Percentiles rank a stretch among this genome's conserved stretches.
These are phyloP conservation scores for Epirrita christyi DNA, from an alignment of 2,888 invertebrate genomes.

Conservation along the genomic window DNA sequence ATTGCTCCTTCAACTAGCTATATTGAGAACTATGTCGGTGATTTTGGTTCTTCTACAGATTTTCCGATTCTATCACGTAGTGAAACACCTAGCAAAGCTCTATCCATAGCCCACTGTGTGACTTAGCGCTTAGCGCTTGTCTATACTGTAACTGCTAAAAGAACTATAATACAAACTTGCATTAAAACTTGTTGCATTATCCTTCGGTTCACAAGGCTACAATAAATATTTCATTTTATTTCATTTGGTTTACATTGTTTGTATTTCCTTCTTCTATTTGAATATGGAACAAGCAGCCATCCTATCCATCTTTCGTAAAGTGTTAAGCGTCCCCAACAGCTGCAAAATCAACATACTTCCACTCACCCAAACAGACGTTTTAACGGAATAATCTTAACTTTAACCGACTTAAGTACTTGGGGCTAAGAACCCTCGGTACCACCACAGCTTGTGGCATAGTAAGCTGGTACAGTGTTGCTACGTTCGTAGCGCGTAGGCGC, in stretches of 20 bases:
- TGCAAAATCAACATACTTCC: slow-evolving; percentile 31
- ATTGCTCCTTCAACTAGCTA: too few species aligned
- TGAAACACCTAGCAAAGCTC: too few species aligned
- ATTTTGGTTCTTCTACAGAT: too few species aligned
- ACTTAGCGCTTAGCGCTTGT: too few species aligned
- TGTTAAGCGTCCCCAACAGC: slow-evolving; percentile 20
- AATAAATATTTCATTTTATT: too few species aligned
- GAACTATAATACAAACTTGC: background rate
- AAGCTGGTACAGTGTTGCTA: background rate
- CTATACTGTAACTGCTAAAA: too few species aligned
- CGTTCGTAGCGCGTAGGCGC: background rate
- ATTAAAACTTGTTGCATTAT: background rate
- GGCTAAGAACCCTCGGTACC: slow-evolving; percentile 36
- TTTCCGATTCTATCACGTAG: too few species aligned
- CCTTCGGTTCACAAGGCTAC: background rate
- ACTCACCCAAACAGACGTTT: slow-evolving; percentile 37
- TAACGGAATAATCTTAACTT: slow-evolving; percentile 44
- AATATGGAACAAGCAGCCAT: slow-evolving; percentile 14
- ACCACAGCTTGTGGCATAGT: background rate
- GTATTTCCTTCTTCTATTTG: slow-evolving; percentile 13
- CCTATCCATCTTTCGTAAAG: slow-evolving; percentile 19
- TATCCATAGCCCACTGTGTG: too few species aligned
- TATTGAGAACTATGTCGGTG: too few species aligned
- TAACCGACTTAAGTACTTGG: slow-evolving; percentile 43
- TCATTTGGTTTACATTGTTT: too few species aligned